Conservation (phyloP, 2,888 invertebrate genomes). For the Phytoseiulus persimilis region DNA sequence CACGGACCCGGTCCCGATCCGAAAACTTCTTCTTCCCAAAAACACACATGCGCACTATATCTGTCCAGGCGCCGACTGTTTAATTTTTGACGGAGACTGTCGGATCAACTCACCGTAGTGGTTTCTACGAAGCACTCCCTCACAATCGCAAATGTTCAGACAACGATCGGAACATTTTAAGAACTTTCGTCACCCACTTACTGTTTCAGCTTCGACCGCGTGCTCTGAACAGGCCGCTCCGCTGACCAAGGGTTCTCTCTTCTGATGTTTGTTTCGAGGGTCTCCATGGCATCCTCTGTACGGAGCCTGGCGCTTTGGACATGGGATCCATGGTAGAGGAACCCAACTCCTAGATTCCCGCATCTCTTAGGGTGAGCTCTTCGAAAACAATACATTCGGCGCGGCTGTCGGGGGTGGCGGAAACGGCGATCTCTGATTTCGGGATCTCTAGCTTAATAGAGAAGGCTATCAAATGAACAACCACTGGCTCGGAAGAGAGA, state of each 20-base stretch:
- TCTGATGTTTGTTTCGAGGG: background rate
- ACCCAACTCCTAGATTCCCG: no score
- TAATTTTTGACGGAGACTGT: background rate
- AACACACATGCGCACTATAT: no score
- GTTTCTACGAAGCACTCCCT: background rate
- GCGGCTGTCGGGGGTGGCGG: no score
- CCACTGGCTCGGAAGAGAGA: no score
- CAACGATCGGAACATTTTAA: background rate
- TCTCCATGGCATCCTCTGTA: background rate
- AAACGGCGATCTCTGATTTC: no score
- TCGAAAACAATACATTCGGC: no score
- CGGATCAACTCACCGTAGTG: background rate
- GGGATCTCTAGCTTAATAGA: no score
- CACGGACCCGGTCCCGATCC: no score
- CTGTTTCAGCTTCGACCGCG: background rate
- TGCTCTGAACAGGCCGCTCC: background rate
- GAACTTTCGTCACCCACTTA: background rate
- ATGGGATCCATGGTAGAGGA: no score
- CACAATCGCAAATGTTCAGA: background rate
- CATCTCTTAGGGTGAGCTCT: no score
- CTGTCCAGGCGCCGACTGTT: background rate
- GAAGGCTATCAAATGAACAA: no score
- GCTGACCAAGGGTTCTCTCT: background rate
- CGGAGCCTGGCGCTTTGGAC: background rate
- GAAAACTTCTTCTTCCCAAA: no score